phyloP scores from a whole-genome alignment of 2,113 vertebrate genomes.

The Thymallus thymallus region DNA sequence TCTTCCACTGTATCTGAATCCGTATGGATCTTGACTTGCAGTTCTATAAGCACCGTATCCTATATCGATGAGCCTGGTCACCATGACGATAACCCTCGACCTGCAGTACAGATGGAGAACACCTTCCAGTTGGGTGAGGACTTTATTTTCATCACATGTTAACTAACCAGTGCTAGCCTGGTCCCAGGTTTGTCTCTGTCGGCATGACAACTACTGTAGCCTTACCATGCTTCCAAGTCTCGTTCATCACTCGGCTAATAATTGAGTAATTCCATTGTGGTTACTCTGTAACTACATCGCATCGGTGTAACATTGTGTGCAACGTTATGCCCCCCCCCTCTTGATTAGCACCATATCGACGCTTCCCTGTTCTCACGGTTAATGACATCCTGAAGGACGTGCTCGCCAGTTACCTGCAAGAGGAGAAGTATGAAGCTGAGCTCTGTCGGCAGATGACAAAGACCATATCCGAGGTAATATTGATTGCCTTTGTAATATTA shows the following conservation, averaged over 20 bases:
- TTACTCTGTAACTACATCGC: too few species aligned
- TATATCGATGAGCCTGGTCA: constrained; percentile 74
- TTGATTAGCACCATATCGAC: constrained; percentile 70
- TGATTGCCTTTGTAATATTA: too few species aligned
- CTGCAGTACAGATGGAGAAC: constrained; percentile 74
- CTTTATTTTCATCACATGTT: background rate
- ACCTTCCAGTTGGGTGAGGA: constrained; percentile 80
- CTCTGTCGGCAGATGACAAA: constrained; percentile 82
- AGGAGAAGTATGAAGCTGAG: constrained; percentile 81
- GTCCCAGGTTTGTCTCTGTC: too few species aligned
- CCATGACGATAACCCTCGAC: constrained; percentile 65
- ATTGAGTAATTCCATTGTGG: too few species aligned
- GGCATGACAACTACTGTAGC: too few species aligned
- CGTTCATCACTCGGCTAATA: too few species aligned
- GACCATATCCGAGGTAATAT: constrained; percentile 82
- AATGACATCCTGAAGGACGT: constrained; percentile 84
- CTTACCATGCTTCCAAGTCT: too few species aligned
- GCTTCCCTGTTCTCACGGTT: constrained; percentile 75
- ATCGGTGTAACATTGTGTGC: too few species aligned
- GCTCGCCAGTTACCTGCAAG: constrained; percentile 76
- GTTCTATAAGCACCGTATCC: constrained; percentile 76
- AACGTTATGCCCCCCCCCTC: background rate
- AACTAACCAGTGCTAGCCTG: background rate
- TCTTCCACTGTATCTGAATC: background rate
- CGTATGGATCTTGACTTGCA: constrained; percentile 42